A percentile compares a stretch with the other conserved stretches of the same genome.
Evolutionary conservation across 2,113 vertebrate species (phyloP).

Genomic region (Halcyon senegalensis): DNA sequence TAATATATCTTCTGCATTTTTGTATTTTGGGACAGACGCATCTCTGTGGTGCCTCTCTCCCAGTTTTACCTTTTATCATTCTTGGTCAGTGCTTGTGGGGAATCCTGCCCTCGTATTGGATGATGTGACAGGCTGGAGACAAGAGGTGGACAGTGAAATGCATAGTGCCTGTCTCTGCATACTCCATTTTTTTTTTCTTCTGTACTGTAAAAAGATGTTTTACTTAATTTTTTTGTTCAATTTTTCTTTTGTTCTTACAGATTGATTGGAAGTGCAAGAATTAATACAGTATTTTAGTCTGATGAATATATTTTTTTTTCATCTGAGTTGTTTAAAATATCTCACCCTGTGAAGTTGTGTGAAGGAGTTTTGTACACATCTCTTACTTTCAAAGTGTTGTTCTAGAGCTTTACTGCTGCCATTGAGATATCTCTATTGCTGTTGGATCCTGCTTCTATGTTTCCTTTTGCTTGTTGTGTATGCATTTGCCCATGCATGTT

Average conservation of each 20-base stretch:
- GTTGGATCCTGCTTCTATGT: background rate
- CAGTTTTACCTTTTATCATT: background rate
- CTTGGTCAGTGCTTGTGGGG: background rate
- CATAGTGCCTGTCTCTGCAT: background rate
- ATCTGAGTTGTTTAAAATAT: background rate
- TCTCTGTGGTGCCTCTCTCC: background rate
- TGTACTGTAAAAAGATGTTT: background rate
- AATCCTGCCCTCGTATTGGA: background rate
- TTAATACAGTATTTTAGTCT: background rate
- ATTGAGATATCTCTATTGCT: background rate
- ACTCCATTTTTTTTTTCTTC: background rate
- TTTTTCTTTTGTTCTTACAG: background rate
- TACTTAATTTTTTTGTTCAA: background rate
- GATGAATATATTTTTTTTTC: background rate
- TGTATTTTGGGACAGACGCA: background rate
- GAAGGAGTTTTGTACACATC: background rate
- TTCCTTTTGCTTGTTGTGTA: background rate
- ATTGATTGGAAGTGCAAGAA: background rate
- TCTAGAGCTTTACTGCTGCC: background rate
- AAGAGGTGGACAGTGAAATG: background rate
- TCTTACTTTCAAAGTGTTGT: background rate
- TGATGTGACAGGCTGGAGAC: background rate
- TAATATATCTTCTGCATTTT: background rate
- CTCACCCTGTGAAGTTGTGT: background rate
- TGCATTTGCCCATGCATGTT: background rate